Evolutionary conservation across 2,888 invertebrate genomes (phyloP).

Genomic region (Cancer borealis): DNA sequence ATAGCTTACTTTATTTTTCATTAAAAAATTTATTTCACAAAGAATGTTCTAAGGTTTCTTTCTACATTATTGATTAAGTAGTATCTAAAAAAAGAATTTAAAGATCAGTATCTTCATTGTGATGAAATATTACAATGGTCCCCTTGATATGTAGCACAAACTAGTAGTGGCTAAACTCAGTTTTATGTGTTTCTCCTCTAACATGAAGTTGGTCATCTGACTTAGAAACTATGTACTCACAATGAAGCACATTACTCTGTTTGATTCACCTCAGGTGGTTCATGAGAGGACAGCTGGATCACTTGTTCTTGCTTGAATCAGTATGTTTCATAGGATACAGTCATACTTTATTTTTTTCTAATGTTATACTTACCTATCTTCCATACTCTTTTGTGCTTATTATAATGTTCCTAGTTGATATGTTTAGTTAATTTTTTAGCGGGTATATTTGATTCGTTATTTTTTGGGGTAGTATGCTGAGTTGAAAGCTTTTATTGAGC

Average conservation of each 20-base stretch:
- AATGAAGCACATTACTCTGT: conserved; percentile 18
- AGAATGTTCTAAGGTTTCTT: conserved; percentile 12
- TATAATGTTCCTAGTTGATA: background rate
- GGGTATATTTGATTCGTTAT: background rate
- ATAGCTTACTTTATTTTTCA: background rate
- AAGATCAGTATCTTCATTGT: background rate
- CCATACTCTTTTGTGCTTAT: background rate
- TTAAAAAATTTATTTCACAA: background rate
- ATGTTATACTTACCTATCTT: background rate
- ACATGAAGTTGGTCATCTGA: background rate
- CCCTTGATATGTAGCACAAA: background rate
- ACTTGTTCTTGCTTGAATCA: conserved; percentile 26
- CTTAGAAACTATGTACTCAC: background rate
- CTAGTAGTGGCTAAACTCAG: background rate
- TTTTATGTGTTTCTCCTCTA: background rate
- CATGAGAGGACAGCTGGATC: conserved; percentile 33
- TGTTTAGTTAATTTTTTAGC: background rate
- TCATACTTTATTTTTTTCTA: background rate
- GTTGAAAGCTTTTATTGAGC: background rate
- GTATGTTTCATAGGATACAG: background rate
- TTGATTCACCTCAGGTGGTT: background rate
- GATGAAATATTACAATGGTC: background rate
- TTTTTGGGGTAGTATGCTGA: background rate
- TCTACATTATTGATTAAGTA: background rate
- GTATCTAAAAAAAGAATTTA: background rate